Percentiles rank a stretch among this genome's conserved stretches.
Evolutionary conservation across 2,888 invertebrate genomes (phyloP).

Genomic region (Pteria penguin): DNA sequence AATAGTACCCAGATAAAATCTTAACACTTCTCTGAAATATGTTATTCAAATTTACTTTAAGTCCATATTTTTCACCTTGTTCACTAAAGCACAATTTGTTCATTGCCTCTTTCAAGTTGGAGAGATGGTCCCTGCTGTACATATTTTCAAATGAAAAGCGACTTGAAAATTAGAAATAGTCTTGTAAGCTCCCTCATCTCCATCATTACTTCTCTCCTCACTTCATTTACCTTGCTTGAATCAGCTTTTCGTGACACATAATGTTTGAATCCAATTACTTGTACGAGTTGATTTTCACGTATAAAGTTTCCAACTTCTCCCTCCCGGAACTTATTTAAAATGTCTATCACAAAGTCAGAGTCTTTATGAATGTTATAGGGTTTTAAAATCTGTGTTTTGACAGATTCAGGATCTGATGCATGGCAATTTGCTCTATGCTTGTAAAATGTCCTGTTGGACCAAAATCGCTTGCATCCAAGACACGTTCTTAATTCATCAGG

Average conservation of each 20-base stretch:
- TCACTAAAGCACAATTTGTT: slow-evolving; percentile 3
- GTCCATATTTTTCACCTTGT: slow-evolving; percentile 28
- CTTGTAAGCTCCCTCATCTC: slow-evolving; percentile 42
- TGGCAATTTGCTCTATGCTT: slow-evolving; percentile 24
- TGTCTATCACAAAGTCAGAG: slow-evolving; percentile 28
- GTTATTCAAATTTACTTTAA: slow-evolving; percentile 28
- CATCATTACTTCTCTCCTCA: slow-evolving; percentile 34
- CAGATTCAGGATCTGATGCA: neutral
- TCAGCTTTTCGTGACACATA: slow-evolving; percentile 25
- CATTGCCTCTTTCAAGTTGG: slow-evolving; percentile 18
- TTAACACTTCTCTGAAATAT: slow-evolving; percentile 31
- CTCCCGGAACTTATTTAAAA: slow-evolving; percentile 34
- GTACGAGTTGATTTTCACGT: slow-evolving; percentile 2
- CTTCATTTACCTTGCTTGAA: slow-evolving; percentile 30
- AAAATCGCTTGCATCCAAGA: slow-evolving; percentile 30
- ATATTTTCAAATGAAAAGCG: slow-evolving; percentile 22
- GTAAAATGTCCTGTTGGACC: slow-evolving; percentile 28
- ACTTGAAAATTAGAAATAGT: slow-evolving; percentile 18
- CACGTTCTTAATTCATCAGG: slow-evolving; percentile 36
- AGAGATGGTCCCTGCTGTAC: slow-evolving; percentile 21
- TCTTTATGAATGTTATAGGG: slow-evolving; percentile 26
- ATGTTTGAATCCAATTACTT: slow-evolving; percentile 29
- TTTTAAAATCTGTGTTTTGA: slow-evolving; percentile 15
- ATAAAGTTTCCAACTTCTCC: slow-evolving; percentile 21
- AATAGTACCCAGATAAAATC: slow-evolving; percentile 20